A percentile compares a stretch with the other conserved stretches of the same genome.
Evolutionary conservation across 2,888 invertebrate species (phyloP).

Genomic region (Amblyteles armatorius): DNA sequence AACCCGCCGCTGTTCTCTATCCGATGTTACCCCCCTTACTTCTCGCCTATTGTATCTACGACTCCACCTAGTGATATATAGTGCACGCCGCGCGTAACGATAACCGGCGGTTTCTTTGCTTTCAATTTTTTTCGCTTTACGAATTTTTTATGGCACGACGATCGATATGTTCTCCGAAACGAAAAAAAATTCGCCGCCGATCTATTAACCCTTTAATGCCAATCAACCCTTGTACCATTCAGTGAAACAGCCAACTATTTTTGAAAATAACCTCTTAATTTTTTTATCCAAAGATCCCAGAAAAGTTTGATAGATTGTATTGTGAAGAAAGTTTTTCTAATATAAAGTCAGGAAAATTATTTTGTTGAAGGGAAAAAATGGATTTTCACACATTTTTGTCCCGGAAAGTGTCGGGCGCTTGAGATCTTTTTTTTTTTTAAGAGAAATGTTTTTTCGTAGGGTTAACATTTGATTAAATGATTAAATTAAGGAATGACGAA

Average conservation of each 20-base stretch:
- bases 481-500: not conserved
- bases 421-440: no score
- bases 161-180: no score
- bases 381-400: no score
- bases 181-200: no score
- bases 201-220: no score
- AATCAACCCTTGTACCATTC: no score
- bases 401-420: no score
- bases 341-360: not conserved
- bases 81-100: constrained; percentile 22
- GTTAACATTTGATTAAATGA: not conserved
- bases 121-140: constrained; percentile 39
- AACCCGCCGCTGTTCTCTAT: constrained; percentile 56
- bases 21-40: constrained; percentile 38
- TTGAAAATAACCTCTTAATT: not conserved
- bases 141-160: not conserved
- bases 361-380: constrained; percentile 29
- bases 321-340: no score
- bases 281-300: no score
- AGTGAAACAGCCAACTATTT: not conserved
- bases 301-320: no score
- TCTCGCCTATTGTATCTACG: constrained; percentile 49
- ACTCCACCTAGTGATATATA: constrained; percentile 31
- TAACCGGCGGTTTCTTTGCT: constrained; percentile 23
- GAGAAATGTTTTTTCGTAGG: constrained; percentile 1